phyloP scores from a whole-genome alignment of 2,888 invertebrate species.

The Andrena marginata region DNA sequence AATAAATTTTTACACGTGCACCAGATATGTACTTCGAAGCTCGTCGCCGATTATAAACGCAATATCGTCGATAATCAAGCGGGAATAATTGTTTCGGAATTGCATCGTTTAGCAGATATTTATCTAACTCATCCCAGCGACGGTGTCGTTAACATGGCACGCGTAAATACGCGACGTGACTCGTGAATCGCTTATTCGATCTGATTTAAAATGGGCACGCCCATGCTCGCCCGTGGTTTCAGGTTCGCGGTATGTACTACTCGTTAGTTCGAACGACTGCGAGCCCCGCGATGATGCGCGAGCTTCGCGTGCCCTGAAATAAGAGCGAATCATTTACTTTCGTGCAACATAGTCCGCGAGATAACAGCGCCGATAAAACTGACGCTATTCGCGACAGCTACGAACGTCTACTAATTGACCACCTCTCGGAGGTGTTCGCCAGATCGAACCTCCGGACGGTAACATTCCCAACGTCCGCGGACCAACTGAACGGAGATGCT shows the following conservation, averaged over 20 bases:
- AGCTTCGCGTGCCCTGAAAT: slow-evolving; percentile 10
- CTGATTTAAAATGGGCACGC: slow-evolving; percentile 46
- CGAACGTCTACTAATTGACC: background rate
- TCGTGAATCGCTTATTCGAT: background rate
- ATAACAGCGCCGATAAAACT: no score
- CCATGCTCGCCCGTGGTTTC: slow-evolving; percentile 30
- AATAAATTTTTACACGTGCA: background rate
- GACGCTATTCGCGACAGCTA: no score
- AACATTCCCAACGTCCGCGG: background rate
- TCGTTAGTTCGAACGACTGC: slow-evolving; percentile 19
- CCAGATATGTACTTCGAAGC: background rate
- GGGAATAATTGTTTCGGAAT: slow-evolving; percentile 16
- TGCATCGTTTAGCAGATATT: slow-evolving; percentile 32
- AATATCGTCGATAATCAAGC: background rate
- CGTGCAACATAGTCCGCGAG: background rate
- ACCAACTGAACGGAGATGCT: background rate
- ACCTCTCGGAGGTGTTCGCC: background rate
- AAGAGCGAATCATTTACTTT: slow-evolving; percentile 12
- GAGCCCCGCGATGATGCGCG: background rate
- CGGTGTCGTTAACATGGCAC: slow-evolving; percentile 31
- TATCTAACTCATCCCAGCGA: slow-evolving; percentile 36
- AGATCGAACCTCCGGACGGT: background rate
- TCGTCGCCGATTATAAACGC: background rate
- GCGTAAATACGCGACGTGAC: slow-evolving; percentile 15
- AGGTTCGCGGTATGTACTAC: slow-evolving; percentile 7